Evolutionary conservation across 1,140 invertebrate genomes (phyloP), one percentile per base, ranked within the genome.

Genomic region (Gyrodactylus bullatarudis): DNA sequence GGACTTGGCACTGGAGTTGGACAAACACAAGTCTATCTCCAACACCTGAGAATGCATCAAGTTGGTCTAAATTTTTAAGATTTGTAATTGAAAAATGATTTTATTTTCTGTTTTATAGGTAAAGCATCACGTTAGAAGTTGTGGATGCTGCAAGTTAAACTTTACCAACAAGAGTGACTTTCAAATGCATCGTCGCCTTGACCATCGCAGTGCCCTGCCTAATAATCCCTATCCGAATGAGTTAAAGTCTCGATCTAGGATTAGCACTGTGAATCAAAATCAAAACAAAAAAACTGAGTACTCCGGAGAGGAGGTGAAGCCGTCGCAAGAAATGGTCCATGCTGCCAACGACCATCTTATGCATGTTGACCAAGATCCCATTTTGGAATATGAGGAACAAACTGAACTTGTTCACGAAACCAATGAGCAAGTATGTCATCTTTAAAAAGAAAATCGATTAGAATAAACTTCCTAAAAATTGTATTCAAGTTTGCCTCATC

Each of bases 161-260:
- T 71, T 71, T n/a, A 71, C 24, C 24, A 71, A 71, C 24, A 71
- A 71, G 24, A 71, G 21, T 2, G 70, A 71, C 24, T 71, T 71
- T 25, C 21, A 71, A 71, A 21, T 71, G 21, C 70, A 71, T 26
- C 70, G 70, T 24, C 70, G 70, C 1, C 23, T 71, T 1, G 70
- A 71, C 24, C 70, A 71, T 71, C 21, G 24, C 8, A 71, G 70
- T 24, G 21, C 20, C 21, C 21, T 71, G 1, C 8, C 24, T 23
- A 71, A 71, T 8, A 71, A 71, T 23, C 24, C 70, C 21, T 71
- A 71, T 71, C 70, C 70, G 22, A 24, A 26, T 71, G 21, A 71
- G 1, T 23, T 23, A n/a, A 1, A 20, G 23, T n/a, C 68, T 21
- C 23, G n/a, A 21, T 68, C 23, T 20, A 1, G 20, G 1, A 1